Evolutionary conservation across 2,888 invertebrate species (phyloP), one percentile per base, ranked within the genome.

Genomic region (Cepaea hortensis): DNA sequence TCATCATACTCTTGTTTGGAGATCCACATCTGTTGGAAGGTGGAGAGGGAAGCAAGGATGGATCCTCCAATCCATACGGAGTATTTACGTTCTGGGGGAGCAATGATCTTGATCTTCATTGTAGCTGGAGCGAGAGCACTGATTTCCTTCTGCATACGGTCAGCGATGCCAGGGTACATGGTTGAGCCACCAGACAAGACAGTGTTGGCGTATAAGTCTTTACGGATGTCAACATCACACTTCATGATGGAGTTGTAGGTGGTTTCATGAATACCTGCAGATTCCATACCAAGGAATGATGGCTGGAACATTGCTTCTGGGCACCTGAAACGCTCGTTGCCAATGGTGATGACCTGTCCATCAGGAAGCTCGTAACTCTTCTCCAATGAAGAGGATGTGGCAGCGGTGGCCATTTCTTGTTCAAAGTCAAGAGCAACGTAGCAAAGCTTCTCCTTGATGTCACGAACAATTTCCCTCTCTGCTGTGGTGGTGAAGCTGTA

Each of bases 81-180:
- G 98, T 91, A 90, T 87, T 90, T 90, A 55, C 90, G 88, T 46
- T 73, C 73, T 82, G 91, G 91, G 65, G 91, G 92, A 80, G 91
- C 91, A 88, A 93, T 94, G 88, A 94, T 93, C 89, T 93, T 93
- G 94, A 96, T 96, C 94, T 96, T 96, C 96, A 96, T 96, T 85
- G 96, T 96, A 91, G 95, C 94, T 81, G 96, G 96, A 73, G 96
- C 96, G 91, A 98, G 96, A 86, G 98, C 97, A 89, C 97, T 98
- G 96, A 98, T 98, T 96, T 98, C 98, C 95, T 98, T 98, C 96
- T 98, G 98, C 98, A 98, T 98, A 93, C 98, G 96, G 95, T 98
- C 98, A 92, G 98, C 98, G 95, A 98, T 98, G 96, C 98, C 97
- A 90, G 98, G 98, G 95, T 97, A 98, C 98, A 98, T 98, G 95